phyloP scores from a whole-genome alignment of 2,888 invertebrate species.

The Pseudanteris insignis region DNA sequence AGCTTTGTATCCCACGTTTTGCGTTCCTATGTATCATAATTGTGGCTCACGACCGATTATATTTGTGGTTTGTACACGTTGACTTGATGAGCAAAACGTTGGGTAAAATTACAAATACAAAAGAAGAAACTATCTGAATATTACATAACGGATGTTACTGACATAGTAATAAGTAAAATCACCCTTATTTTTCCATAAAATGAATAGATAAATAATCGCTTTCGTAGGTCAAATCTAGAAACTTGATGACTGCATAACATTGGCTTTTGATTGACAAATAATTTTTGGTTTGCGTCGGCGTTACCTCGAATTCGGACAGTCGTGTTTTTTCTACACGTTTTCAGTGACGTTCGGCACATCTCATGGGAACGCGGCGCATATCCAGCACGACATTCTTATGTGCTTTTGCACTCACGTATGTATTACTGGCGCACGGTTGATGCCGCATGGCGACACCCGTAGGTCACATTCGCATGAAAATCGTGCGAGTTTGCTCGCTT shows the following conservation, averaged over 20 bases:
- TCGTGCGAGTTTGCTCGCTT: constrained; percentile 49
- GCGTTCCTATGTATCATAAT: constrained; percentile 9
- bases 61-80: constrained; percentile 28
- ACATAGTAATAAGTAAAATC: background rate
- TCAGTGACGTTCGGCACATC: constrained; percentile 28
- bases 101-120: too few relatives aligned
- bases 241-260: too few relatives aligned
- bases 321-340: constrained; percentile 39
- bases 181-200: background rate
- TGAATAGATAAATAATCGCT: too few relatives aligned
- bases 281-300: constrained; percentile 12
- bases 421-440: constrained; percentile 21
- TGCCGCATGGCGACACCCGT: constrained; percentile 37
- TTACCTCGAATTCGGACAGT: constrained; percentile 25
- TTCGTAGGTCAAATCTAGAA: too few relatives aligned
- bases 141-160: background rate
- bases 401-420: constrained; percentile 36
- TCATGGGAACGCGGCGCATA: constrained; percentile 34
- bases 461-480: constrained; percentile 51
- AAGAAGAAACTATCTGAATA: too few relatives aligned
- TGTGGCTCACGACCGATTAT: constrained; percentile 24
- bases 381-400: constrained; percentile 40
- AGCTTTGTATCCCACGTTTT: constrained; percentile 28
- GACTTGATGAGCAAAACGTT: too few relatives aligned
- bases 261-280: too few relatives aligned